These are phyloP conservation scores for Sinosuthora webbiana DNA, from an alignment of 2,113 vertebrate species.

Conservation along the genomic window DNA sequence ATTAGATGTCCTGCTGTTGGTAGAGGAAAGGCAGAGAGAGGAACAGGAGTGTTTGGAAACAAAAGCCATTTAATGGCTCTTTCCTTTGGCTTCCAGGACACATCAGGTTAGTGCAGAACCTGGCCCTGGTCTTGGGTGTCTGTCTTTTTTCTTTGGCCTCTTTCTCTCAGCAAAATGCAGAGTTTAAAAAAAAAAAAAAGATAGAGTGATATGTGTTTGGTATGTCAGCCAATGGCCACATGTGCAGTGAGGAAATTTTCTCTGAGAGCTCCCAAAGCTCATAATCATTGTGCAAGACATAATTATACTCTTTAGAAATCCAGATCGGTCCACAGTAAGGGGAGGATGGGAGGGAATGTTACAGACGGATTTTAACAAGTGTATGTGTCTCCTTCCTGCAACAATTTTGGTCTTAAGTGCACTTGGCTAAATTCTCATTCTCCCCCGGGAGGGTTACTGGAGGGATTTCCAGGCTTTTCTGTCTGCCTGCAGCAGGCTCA, in stretches of 20 bases:
- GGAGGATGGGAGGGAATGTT: constrained; percentile 7
- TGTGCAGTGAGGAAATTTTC: constrained; percentile 62
- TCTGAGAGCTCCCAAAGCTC: constrained; percentile 64
- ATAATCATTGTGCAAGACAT: constrained; percentile 65
- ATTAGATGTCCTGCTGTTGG: neutral
- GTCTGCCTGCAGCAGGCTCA: constrained; percentile 54
- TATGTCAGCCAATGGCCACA: constrained; percentile 65
- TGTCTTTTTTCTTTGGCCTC: neutral
- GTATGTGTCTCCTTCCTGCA: constrained; percentile 51
- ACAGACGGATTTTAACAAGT: constrained; percentile 51
- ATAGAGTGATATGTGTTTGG: constrained; percentile 21
- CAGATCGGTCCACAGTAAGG: constrained; percentile 52
- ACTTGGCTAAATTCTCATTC: constrained; percentile 51
- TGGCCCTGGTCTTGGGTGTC: neutral
- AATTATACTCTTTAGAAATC: constrained; percentile 72
- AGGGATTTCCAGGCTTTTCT: constrained; percentile 61
- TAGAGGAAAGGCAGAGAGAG: neutral
- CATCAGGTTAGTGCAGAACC: neutral
- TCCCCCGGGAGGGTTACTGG: constrained; percentile 34
- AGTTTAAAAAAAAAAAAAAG: neutral
- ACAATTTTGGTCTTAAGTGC: constrained; percentile 51
- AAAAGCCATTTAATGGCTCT: neutral
- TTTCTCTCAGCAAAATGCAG: constrained; percentile 13
- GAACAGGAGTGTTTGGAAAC: neutral
- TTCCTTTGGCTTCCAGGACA: neutral